phyloP scores from a whole-genome alignment of 2,113 vertebrate species.

The Aldabrachelys gigantea region DNA sequence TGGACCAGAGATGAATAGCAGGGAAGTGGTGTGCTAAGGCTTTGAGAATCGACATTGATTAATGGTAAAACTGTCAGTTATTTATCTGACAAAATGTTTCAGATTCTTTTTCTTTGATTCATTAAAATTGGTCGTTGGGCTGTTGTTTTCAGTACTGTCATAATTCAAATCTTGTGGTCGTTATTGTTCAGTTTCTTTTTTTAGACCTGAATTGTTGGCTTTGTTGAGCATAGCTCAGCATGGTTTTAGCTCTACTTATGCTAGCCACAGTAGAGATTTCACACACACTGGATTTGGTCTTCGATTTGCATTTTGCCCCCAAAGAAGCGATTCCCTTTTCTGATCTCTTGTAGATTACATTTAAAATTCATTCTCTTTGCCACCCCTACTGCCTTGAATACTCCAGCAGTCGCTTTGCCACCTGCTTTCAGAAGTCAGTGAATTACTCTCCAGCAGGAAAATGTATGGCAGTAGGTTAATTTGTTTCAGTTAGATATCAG shows the following conservation, averaged over 20 bases:
- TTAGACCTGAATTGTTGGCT: not conserved
- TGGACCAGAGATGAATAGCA: not conserved
- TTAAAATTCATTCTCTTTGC: conserved; percentile 2
- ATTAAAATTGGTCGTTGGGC: not conserved
- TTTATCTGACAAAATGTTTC: not conserved
- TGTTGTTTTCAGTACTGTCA: not conserved
- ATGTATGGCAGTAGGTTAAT: not conserved
- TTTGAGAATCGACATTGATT: not conserved
- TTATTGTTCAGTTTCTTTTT: not conserved
- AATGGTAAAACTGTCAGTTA: not conserved
- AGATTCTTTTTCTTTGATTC: not conserved
- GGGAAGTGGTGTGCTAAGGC: not conserved
- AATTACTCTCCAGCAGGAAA: not conserved
- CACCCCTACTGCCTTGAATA: not conserved
- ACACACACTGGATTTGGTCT: not conserved
- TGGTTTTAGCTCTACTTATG: accelerated
- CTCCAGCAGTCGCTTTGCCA: not conserved
- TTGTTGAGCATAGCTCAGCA: not conserved
- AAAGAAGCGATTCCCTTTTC: conserved; percentile 14
- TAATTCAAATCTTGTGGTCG: not conserved
- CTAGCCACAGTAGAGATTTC: not conserved
- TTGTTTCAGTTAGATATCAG: conserved; percentile 33
- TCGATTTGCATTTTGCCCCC: not conserved
- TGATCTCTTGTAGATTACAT: not conserved
- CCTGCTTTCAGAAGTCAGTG: not conserved